phyloP scores from a whole-genome alignment of 2,888 invertebrate species.

The Drosophila atripex region DNA sequence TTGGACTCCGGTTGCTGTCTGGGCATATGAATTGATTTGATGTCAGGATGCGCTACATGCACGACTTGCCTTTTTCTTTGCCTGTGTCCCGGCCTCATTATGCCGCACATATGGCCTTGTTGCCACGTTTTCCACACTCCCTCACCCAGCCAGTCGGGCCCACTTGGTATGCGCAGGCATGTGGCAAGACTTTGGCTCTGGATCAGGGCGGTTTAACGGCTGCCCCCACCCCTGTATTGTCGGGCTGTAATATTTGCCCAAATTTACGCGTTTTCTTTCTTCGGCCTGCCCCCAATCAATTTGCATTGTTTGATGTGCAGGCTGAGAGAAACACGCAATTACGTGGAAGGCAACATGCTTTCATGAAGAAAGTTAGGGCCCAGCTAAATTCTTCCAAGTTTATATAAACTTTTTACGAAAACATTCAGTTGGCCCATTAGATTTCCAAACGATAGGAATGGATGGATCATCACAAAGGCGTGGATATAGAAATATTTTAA shows the following conservation, averaged over 20 bases:
- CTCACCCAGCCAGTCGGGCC: conserved; percentile 28
- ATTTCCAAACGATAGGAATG: not conserved
- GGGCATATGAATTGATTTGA: conserved; percentile 76
- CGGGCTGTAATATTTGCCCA: conserved; percentile 48
- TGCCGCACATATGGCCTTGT: conserved; percentile 74
- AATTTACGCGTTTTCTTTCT: conserved; percentile 55
- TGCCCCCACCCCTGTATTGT: conserved; percentile 5
- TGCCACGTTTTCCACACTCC: conserved; percentile 28
- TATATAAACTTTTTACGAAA: conserved; percentile 1
- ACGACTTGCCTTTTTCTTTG: conserved; percentile 63
- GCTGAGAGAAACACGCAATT: conserved; percentile 13
- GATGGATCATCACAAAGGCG: not conserved
- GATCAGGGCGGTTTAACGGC: conserved; percentile 37
- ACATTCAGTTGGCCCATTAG: not conserved
- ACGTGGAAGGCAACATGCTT: not conserved
- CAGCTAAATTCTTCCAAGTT: not conserved
- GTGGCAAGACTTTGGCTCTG: conserved; percentile 66
- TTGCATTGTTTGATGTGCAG: conserved; percentile 45
- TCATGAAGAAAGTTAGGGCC: not conserved
- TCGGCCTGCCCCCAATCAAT: conserved; percentile 43
- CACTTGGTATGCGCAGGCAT: conserved; percentile 77
- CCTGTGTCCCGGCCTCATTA: conserved; percentile 58
- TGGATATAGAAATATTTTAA: not conserved
- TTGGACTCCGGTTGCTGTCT: conserved; percentile 10
- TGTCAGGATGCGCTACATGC: conserved; percentile 68